Conservation (phyloP, 35 echinoderm and acorn worm species). For the Strongylocentrotus purpuratus region DNA sequence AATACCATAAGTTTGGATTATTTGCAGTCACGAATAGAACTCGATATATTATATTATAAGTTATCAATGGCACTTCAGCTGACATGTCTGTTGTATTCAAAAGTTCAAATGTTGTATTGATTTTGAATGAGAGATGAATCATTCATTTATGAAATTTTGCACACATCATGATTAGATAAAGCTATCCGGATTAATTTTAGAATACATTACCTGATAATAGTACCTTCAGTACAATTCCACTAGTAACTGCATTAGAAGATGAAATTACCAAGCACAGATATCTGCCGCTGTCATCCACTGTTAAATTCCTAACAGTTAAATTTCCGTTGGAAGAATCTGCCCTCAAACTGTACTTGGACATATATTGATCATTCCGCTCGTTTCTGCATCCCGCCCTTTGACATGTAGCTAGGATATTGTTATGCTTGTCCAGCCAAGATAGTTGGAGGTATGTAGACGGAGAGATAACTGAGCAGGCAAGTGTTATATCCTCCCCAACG, state of each 20-base stretch:
- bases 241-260: not conserved
- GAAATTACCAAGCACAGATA: not conserved
- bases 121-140: not conserved
- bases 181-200: not conserved
- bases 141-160: not conserved
- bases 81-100: not conserved
- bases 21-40: not conserved
- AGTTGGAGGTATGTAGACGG: not conserved
- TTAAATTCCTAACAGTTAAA: not conserved
- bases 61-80: not conserved
- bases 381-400: not conserved
- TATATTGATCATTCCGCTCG: not conserved
- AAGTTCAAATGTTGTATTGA: not conserved
- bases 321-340: not conserved
- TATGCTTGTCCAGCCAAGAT: not conserved
- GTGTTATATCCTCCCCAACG: not conserved
- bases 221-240: not conserved
- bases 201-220: not conserved
- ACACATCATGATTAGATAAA: not conserved
- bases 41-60: not conserved
- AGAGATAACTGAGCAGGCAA: not conserved
- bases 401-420: not conserved
- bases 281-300: not conserved
- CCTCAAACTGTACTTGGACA: not conserved
- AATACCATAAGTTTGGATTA: too few relatives aligned